phyloP scores from a whole-genome alignment of 2,797 vertebrate genomes.

The Peromyscus aztecus region DNA sequence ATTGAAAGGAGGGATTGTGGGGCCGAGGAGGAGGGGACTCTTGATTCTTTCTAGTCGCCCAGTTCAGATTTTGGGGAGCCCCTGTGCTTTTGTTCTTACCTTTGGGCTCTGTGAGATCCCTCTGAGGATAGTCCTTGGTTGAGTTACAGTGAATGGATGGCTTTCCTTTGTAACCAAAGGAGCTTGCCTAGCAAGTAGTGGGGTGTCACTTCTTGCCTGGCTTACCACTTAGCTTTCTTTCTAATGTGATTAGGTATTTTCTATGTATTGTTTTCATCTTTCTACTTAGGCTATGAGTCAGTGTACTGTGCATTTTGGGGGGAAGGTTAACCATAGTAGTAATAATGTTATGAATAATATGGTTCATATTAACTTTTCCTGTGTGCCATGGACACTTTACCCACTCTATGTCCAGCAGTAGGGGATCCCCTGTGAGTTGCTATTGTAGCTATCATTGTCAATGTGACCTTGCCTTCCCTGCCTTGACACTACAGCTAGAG shows the following conservation, averaged over 20 bases:
- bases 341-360: background rate
- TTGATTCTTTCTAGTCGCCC: background rate
- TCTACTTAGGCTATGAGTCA: background rate
- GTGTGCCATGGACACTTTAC: background rate
- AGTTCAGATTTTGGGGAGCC: background rate
- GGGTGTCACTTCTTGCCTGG: background rate
- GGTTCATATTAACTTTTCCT: conserved; percentile 9
- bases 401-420: background rate
- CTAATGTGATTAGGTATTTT: background rate
- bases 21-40: background rate
- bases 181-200: background rate
- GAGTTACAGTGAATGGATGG: background rate
- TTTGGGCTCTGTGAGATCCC: background rate
- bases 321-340: background rate
- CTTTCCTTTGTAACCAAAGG: background rate
- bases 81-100: background rate
- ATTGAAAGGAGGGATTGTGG: background rate
- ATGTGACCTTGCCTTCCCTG: background rate
- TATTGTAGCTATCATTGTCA: background rate
- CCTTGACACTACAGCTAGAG: background rate
- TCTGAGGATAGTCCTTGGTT: background rate
- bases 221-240: background rate
- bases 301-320: background rate
- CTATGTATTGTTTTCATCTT: background rate
- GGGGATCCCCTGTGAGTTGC: background rate